phyloP scores from a whole-genome alignment of 2,888 invertebrate species.

The Macroteleia sp. region DNA sequence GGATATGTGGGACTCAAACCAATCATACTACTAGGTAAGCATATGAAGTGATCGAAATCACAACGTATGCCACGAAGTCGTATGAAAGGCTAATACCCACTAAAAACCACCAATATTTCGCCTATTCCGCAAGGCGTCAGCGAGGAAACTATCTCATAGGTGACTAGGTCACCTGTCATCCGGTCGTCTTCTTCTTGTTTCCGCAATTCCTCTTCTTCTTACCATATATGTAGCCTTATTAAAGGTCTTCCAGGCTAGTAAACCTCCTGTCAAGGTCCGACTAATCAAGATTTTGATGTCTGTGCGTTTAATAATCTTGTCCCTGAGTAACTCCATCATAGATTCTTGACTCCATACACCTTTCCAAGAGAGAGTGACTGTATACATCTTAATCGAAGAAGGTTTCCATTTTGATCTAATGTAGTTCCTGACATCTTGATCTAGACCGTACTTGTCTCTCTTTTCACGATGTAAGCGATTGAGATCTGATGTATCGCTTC shows the following conservation, averaged over 20 bases:
- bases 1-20: neutral
- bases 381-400: conserved; percentile 57
- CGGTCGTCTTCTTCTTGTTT: too few relatives aligned
- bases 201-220: conserved; percentile 4
- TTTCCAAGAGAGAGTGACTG: conserved; percentile 50
- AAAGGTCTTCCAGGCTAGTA: conserved; percentile 24
- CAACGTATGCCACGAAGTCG: too few relatives aligned
- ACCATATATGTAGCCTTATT: conserved; percentile 20
- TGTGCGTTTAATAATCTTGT: neutral
- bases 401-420: conserved; percentile 69
- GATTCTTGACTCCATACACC: conserved; percentile 58
- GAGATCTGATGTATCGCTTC: neutral
- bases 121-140: neutral
- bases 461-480: neutral
- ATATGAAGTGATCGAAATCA: too few relatives aligned
- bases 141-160: too few relatives aligned
- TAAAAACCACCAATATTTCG: neutral
- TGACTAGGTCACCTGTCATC: too few relatives aligned
- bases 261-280: conserved; percentile 47
- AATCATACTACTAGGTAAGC: too few relatives aligned
- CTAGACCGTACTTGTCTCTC: neutral
- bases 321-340: neutral
- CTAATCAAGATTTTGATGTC: conserved; percentile 54
- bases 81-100: neutral
- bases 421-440: conserved; percentile 9